Percentiles rank a stretch among this genome's conserved stretches.
Evolutionary conservation across 2,888 invertebrate species (phyloP).

Genomic region (Eilema sororculum): DNA sequence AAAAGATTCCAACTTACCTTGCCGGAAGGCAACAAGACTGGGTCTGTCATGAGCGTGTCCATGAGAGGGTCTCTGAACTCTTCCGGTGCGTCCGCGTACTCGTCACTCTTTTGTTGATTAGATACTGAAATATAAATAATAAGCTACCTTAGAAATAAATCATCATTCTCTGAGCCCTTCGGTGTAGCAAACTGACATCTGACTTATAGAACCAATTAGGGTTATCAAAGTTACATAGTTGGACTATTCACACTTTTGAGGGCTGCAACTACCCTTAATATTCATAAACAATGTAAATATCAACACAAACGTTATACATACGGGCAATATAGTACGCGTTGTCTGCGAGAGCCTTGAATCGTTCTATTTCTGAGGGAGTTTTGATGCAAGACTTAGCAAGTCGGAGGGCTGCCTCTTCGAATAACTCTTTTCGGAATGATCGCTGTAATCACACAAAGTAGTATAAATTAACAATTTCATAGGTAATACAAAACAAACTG

Average conservation of each 20-base stretch:
- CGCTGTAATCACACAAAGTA: conserved; percentile 86
- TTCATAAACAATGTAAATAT: background rate
- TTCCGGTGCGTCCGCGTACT: conserved; percentile 98
- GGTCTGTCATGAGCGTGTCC: conserved; percentile 99
- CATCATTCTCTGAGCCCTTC: too few species aligned
- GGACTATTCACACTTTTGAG: too few species aligned
- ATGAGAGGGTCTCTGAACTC: conserved; percentile 98
- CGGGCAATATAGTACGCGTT: conserved; percentile 92
- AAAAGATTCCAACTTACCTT: conserved; percentile 71
- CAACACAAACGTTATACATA: conserved; percentile 54
- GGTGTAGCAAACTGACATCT: too few species aligned
- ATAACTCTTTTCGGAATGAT: conserved; percentile 97
- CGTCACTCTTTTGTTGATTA: conserved; percentile 96
- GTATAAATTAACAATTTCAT: background rate
- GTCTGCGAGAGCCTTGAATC: conserved; percentile 92
- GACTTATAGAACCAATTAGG: too few species aligned
- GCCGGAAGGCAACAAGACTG: conserved; percentile 96
- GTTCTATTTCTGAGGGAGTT: conserved; percentile 93
- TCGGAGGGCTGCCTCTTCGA: conserved; percentile 95
- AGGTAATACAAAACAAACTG: background rate
- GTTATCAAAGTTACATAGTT: too few species aligned
- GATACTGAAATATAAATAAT: conserved; percentile 78
- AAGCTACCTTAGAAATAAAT: background rate
- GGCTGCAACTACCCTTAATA: background rate
- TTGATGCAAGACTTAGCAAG: conserved; percentile 95